A percentile compares a stretch with the other conserved stretches of the same genome.
phyloP scores from a whole-genome alignment of 2,888 invertebrate genomes.

The Allophyes oxyacanthae region DNA sequence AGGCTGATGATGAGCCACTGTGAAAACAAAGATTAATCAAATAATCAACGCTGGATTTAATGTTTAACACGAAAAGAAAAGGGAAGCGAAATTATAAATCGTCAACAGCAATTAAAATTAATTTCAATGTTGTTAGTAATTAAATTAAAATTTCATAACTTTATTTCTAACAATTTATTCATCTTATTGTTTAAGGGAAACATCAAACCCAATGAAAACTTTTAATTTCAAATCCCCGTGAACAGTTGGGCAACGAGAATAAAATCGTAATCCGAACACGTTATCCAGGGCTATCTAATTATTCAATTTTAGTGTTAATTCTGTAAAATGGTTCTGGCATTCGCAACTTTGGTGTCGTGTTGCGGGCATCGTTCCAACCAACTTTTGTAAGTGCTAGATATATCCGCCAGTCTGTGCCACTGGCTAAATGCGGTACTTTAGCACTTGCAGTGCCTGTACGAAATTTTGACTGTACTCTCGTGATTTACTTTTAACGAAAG shows the following conservation, averaged over 20 bases:
- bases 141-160: no score
- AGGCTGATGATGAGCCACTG: no score
- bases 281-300: slow-evolving; percentile 45
- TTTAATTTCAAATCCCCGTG: slow-evolving; percentile 40
- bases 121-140: no score
- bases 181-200: background rate
- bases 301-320: slow-evolving; percentile 50
- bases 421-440: slow-evolving; percentile 50
- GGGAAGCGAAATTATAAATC: no score
- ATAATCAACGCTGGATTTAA: no score
- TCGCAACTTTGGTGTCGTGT: slow-evolving; percentile 26
- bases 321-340: slow-evolving; percentile 33
- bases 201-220: slow-evolving; percentile 25
- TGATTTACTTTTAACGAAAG: slow-evolving; percentile 37
- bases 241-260: slow-evolving; percentile 12
- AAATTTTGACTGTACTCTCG: slow-evolving; percentile 26
- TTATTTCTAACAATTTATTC: no score
- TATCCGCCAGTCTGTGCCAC: slow-evolving; percentile 26
- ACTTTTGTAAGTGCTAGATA: slow-evolving; percentile 54
- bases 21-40: no score
- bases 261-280: slow-evolving; percentile 22
- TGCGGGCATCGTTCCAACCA: slow-evolving; percentile 64
- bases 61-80: no score
- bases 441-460: slow-evolving; percentile 17
- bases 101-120: no score